phyloP scores from a whole-genome alignment of 2,797 vertebrate genomes.

The Phataginus tetradactyla region DNA sequence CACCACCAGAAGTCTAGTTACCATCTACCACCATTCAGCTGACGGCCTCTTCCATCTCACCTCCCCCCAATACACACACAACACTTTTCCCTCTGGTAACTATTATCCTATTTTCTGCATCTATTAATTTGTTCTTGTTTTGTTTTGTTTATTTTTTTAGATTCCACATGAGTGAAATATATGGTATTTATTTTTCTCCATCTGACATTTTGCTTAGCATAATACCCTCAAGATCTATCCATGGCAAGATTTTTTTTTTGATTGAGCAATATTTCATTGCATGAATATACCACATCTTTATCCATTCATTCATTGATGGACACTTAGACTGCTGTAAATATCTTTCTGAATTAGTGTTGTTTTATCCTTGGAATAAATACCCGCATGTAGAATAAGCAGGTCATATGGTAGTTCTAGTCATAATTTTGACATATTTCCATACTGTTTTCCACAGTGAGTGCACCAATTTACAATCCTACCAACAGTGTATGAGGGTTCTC shows the following conservation, averaged over 20 bases:
- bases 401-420: not conserved
- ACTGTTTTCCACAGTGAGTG: not conserved
- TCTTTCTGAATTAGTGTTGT: not conserved
- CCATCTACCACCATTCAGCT: not conserved
- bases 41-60: not conserved
- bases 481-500: not conserved
- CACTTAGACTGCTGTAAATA: not conserved
- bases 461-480: not conserved
- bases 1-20: not conserved
- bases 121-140: not conserved
- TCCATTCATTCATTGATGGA: not conserved
- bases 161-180: not conserved
- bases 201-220: not conserved
- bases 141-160: not conserved
- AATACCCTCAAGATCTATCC: not conserved
- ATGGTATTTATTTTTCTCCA: not conserved
- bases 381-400: not conserved
- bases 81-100: not conserved
- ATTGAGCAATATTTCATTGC: not conserved
- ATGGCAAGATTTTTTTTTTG: not conserved
- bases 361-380: not conserved
- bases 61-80: not conserved
- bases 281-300: not conserved
- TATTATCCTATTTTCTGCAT: not conserved
- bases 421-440: not conserved